A percentile compares a stretch with the other conserved stretches of the same genome.
Evolutionary conservation across 2,797 vertebrate species (phyloP).

Genomic region (Carapus acus): DNA sequence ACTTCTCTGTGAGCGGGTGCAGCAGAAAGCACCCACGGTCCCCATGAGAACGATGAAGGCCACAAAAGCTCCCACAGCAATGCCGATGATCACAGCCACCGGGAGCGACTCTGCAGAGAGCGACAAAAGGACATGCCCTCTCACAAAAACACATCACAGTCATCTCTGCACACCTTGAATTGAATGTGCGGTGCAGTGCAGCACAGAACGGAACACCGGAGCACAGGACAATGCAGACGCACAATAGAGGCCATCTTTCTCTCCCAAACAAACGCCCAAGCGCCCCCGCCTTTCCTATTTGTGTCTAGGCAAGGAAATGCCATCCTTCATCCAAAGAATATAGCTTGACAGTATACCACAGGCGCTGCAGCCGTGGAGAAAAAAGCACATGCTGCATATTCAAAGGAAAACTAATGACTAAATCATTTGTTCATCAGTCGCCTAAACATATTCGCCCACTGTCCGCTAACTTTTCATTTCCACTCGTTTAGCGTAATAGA

Average conservation of each 20-base stretch:
- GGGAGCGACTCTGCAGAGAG: slow-evolving; percentile 87
- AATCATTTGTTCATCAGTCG: slow-evolving; percentile 28
- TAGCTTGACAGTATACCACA: slow-evolving; percentile 18
- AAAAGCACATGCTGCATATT: slow-evolving; percentile 16
- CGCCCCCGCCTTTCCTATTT: slow-evolving; percentile 7
- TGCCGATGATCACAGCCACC: slow-evolving; percentile 95
- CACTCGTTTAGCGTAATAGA: slow-evolving; percentile 38
- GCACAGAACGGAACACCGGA: background rate
- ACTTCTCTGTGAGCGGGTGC: slow-evolving; percentile 97
- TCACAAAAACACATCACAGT: slow-evolving; percentile 35
- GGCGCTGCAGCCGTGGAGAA: background rate
- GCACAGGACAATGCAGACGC: background rate
- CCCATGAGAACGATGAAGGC: slow-evolving; percentile 95
- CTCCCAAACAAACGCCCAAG: background rate
- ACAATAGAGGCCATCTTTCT: slow-evolving; percentile 6
- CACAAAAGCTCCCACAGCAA: slow-evolving; percentile 94
- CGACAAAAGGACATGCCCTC: slow-evolving; percentile 44
- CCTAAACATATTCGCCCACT: slow-evolving; percentile 2
- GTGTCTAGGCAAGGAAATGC: background rate
- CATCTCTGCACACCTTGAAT: slow-evolving; percentile 8
- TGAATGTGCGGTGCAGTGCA: background rate
- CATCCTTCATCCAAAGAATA: slow-evolving; percentile 13
- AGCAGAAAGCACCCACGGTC: slow-evolving; percentile 97
- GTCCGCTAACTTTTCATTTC: slow-evolving; percentile 51
- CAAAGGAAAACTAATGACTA: slow-evolving; percentile 29